phyloP scores from a whole-genome alignment of 2,113 vertebrate genomes.

The Alaudala cheleensis region DNA sequence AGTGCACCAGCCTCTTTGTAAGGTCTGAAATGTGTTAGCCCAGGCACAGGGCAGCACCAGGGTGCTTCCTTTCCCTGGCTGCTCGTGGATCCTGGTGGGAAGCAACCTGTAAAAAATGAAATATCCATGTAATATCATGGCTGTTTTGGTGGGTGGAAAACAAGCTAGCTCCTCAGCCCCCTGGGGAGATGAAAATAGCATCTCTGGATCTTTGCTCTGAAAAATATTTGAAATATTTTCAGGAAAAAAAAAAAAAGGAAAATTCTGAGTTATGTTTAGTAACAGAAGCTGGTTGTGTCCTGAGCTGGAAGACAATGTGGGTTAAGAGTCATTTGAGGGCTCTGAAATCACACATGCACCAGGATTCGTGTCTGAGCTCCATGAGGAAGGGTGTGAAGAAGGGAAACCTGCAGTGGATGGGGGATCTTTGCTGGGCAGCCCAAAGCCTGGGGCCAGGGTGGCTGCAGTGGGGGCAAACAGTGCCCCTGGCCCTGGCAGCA shows the following conservation, averaged over 20 bases:
- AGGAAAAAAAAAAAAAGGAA: background rate
- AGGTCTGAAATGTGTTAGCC: background rate
- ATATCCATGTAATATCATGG: background rate
- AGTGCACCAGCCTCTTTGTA: background rate
- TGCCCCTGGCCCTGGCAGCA: background rate
- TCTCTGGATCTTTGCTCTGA: conserved; percentile 19
- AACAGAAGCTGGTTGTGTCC: background rate
- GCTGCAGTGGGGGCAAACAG: accelerated
- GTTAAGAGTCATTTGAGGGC: background rate
- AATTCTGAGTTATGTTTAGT: conserved; percentile 1
- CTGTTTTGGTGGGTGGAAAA: background rate
- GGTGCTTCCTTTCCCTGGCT: background rate
- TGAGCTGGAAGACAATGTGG: background rate
- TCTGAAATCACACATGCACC: accelerated
- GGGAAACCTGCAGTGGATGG: accelerated
- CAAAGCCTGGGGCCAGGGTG: background rate
- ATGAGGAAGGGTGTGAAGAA: background rate
- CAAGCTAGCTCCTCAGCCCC: background rate
- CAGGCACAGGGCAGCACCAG: background rate
- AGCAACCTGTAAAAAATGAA: background rate
- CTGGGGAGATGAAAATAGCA: conserved; percentile 23
- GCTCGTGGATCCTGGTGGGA: background rate
- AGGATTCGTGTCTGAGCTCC: accelerated
- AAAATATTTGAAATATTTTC: conserved; percentile 47
- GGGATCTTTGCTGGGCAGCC: background rate